These are phyloP conservation scores for Clamator glandarius DNA, from an alignment of 2,797 vertebrate genomes.

Conservation along the genomic window DNA sequence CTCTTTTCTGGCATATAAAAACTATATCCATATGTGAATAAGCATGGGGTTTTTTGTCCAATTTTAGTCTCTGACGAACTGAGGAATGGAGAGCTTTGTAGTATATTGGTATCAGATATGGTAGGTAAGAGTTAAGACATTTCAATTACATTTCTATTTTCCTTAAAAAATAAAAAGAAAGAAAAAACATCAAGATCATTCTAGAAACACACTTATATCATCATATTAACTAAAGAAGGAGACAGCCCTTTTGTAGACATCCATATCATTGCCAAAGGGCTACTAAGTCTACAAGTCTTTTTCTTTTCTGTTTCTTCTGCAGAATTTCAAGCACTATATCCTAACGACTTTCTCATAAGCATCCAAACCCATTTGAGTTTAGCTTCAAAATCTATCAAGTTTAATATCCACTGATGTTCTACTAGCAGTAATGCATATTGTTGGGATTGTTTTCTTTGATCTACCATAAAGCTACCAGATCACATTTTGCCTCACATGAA, in stretches of 20 bases:
- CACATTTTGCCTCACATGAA: not conserved
- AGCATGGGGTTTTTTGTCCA: not conserved
- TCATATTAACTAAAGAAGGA: not conserved
- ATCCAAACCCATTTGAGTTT: not conserved
- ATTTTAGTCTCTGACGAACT: not conserved
- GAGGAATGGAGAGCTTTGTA: not conserved
- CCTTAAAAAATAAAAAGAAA: not conserved
- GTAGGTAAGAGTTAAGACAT: not conserved
- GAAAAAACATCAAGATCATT: not conserved
- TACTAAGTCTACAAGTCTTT: not conserved
- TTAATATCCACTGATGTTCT: not conserved
- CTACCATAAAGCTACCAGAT: not conserved
- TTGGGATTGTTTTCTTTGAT: not conserved
- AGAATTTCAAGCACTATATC: not conserved
- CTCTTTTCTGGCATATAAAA: not conserved
- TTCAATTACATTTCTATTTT: not conserved
- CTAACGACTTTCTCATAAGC: not conserved
- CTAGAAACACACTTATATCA: not conserved
- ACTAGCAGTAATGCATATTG: not conserved
- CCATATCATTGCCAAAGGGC: not conserved
- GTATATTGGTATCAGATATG: not conserved
- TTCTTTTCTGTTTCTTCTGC: not conserved
- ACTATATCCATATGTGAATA: not conserved
- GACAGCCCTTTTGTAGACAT: rapidly evolving
- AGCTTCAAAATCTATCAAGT: not conserved